Conservation (phyloP, 1,140 invertebrate genomes). For the Heliothis subflexa region DNA sequence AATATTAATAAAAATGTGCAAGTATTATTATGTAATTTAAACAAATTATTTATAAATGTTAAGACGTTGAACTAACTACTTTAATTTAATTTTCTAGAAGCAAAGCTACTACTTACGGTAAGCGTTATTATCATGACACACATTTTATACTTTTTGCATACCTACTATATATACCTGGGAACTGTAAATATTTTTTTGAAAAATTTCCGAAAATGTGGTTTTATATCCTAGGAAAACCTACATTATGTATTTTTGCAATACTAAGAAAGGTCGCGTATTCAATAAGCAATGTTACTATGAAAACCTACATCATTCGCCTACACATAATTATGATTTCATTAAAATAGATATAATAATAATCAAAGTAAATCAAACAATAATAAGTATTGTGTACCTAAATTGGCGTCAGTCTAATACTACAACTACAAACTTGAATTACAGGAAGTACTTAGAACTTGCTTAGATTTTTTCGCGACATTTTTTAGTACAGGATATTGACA, state of each 20-base stretch:
- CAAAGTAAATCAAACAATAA: neutral
- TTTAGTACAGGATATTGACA: neutral
- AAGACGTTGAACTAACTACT: slow-evolving; percentile 4
- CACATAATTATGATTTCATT: neutral
- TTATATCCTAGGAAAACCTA: neutral
- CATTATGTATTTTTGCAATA: neutral
- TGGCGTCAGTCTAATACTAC: slow-evolving; percentile 8
- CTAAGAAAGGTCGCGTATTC: slow-evolving; percentile 19
- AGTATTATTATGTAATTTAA: slow-evolving; percentile 32
- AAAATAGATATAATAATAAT: slow-evolving; percentile 8
- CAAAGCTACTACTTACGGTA: slow-evolving; percentile 5
- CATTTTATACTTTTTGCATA: neutral
- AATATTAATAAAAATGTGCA: slow-evolving; percentile 19
- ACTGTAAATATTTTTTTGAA: neutral
- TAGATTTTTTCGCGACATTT: neutral
- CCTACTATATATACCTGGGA: too few species aligned
- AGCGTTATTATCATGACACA: neutral
- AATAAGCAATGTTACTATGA: neutral
- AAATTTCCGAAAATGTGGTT: too few species aligned
- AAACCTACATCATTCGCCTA: slow-evolving; percentile 3
- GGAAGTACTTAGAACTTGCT: slow-evolving; percentile 6
- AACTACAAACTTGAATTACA: neutral
- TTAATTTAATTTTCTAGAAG: slow-evolving; percentile 1
- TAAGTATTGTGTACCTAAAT: neutral
- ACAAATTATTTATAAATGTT: neutral